Evolutionary conservation across 1,140 invertebrate species (phyloP), one percentile per base, ranked within the genome.

Genomic region (Pristionchus pacificus): DNA sequence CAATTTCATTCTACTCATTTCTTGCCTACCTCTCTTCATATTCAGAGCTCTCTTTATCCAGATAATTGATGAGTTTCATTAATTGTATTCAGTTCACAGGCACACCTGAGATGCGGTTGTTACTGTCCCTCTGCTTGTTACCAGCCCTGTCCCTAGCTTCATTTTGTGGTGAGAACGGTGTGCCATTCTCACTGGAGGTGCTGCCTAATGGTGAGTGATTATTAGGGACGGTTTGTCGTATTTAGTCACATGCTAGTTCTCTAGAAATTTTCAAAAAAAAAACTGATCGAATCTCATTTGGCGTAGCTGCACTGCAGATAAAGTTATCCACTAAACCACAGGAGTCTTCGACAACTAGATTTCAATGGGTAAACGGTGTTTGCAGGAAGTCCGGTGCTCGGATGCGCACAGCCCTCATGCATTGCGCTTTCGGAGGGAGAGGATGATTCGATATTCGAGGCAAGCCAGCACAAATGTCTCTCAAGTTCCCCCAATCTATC

Each of bases 321-420:
- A n/a, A n/a, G 6, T 59, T 30, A 24, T 1, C 61, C 27, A 66
- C 55, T 6, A 2, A 57, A 57, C 14, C 55, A 14, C 14, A 14
- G 14, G n/a, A 57, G 55, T 57, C 14, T 14, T 57, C n/a, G n/a
- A 14, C 55, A 57, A 57, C 14, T 14, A n/a, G 55, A 14, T 57
- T 57, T n/a, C 55, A n/a, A 14, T n/a, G 55, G 14, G 14, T 14
- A 57, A 57, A n/a, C 14, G n/a, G 55, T 14, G n/a, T 57, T 64
- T 71, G 3, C 13, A 72, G 72, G 80, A 29, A 77, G 81, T 10
- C 80, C 80, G 3, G 81, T 81, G 1, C 71, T 81, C 19, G 81
- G 80, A 15, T 81, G 80, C 71, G 80, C 80, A 24, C 80, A 81
- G 63, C 80, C 80, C 25, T 77, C 74, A 57, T 81, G 80, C 73